phyloP scores from a whole-genome alignment of 1,140 invertebrate species.

The Nautilus pompilius region DNA sequence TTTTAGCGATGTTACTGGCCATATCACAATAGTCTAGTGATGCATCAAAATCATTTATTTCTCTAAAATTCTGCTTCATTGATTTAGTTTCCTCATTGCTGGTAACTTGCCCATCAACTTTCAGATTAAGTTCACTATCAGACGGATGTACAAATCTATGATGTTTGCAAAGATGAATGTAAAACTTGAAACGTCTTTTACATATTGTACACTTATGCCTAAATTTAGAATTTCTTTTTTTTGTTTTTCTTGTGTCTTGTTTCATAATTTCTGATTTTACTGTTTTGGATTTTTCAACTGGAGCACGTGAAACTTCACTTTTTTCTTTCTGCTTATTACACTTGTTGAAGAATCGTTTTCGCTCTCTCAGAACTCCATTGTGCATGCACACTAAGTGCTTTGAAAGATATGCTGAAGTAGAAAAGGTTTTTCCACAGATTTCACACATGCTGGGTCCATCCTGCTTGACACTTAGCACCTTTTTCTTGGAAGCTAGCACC shows the following conservation, averaged over 20 bases:
- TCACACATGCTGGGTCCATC: constrained; percentile 2
- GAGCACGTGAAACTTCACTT: too few relatives aligned
- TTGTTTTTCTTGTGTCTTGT: too few relatives aligned
- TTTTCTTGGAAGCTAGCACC: constrained; percentile 22
- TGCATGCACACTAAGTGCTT: constrained; percentile 1
- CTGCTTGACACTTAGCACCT: constrained; percentile 28
- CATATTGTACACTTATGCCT: constrained; percentile 25
- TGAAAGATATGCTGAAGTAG: background rate
- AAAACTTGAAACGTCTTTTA: constrained; percentile 30
- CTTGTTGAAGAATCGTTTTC: background rate
- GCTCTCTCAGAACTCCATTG: background rate
- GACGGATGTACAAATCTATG: constrained; percentile 27
- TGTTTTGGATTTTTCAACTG: too few relatives aligned
- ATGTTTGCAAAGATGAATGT: constrained; percentile 32
- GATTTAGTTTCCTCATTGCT: too few relatives aligned
- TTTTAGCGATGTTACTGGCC: constrained; percentile 27
- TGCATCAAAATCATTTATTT: too few relatives aligned
- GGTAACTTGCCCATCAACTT: too few relatives aligned
- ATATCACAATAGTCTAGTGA: too few relatives aligned
- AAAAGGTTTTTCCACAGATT: background rate
- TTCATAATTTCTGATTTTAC: too few relatives aligned
- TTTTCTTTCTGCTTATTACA: too few relatives aligned
- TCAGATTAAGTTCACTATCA: too few relatives aligned
- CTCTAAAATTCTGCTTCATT: too few relatives aligned
- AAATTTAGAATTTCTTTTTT: constrained; percentile 10